Evolutionary conservation across 2,113 vertebrate genomes (phyloP).

Genomic region (Alligator mississippiensis): DNA sequence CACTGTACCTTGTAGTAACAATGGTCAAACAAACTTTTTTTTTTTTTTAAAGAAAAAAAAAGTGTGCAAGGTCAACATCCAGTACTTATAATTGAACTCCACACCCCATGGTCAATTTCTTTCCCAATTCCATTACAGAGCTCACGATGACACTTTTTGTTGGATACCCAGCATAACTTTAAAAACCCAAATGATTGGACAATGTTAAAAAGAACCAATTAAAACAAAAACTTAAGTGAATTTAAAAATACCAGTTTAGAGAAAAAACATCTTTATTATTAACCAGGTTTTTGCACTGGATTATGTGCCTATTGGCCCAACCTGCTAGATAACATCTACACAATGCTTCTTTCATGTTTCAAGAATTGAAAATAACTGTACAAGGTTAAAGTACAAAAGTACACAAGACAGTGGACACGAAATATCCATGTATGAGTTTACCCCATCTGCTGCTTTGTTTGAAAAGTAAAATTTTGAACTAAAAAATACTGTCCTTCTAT

Average conservation of each 20-base stretch:
- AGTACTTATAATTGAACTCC: rapidly evolving
- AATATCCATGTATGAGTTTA: conserved; percentile 82
- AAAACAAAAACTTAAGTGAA: conserved; percentile 58
- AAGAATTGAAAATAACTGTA: conserved; percentile 91
- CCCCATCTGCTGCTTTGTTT: conserved; percentile 79
- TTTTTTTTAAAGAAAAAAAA: too few relatives aligned
- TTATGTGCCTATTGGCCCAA: conserved; percentile 80
- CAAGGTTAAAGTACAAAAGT: conserved; percentile 88
- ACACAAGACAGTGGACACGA: conserved; percentile 84
- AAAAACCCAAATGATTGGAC: not conserved
- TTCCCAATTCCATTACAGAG: not conserved
- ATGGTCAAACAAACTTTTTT: not conserved
- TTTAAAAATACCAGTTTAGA: conserved; percentile 72
- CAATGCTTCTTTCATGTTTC: conserved; percentile 85
- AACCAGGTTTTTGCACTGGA: conserved; percentile 78
- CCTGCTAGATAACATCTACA: conserved; percentile 87
- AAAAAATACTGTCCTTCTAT: conserved; percentile 82
- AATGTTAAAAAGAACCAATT: conserved; percentile 17
- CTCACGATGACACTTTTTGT: not conserved
- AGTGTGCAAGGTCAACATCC: not conserved
- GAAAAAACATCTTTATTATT: conserved; percentile 85
- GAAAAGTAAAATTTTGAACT: conserved; percentile 83
- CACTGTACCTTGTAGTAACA: not conserved
- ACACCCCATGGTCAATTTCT: not conserved
- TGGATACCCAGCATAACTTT: not conserved